Conservation (phyloP, 2,888 invertebrate species). For the Tetranychus piercei region DNA sequence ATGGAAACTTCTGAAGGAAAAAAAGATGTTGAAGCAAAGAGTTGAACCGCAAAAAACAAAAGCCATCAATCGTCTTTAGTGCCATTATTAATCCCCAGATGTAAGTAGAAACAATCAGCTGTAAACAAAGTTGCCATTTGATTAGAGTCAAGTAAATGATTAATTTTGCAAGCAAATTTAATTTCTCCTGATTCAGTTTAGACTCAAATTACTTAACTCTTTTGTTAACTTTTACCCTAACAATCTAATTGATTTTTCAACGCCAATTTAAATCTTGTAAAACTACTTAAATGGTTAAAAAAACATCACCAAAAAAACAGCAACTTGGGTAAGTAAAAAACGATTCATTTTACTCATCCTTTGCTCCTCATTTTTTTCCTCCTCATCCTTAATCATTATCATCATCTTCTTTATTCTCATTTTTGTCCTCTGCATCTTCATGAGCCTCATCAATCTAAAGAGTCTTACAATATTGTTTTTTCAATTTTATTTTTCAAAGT, state of each 20-base stretch:
- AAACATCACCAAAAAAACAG: too few species aligned
- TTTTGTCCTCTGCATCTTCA: neutral
- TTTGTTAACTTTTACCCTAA: neutral
- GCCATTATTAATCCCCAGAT: too few species aligned
- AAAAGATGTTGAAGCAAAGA: too few species aligned
- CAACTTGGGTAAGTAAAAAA: too few species aligned
- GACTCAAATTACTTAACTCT: neutral
- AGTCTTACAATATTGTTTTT: neutral
- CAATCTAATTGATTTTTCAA: neutral
- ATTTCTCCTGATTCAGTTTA: neutral
- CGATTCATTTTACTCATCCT: too few species aligned
- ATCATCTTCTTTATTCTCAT: neutral
- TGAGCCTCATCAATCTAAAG: neutral
- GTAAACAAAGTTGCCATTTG: too few species aligned
- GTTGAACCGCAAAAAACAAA: too few species aligned
- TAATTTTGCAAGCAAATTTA: neutral
- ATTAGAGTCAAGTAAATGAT: too few species aligned
- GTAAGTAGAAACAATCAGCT: too few species aligned
- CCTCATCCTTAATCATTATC: neutral
- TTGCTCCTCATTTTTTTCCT: neutral
- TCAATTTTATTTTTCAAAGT: neutral
- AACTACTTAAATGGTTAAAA: too few species aligned
- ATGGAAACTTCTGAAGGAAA: too few species aligned
- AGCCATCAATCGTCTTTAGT: too few species aligned
- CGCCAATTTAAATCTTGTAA: neutral